These are phyloP conservation scores for Sterna hirundo DNA, from an alignment of 2,113 vertebrate genomes.

Conservation along the genomic window DNA sequence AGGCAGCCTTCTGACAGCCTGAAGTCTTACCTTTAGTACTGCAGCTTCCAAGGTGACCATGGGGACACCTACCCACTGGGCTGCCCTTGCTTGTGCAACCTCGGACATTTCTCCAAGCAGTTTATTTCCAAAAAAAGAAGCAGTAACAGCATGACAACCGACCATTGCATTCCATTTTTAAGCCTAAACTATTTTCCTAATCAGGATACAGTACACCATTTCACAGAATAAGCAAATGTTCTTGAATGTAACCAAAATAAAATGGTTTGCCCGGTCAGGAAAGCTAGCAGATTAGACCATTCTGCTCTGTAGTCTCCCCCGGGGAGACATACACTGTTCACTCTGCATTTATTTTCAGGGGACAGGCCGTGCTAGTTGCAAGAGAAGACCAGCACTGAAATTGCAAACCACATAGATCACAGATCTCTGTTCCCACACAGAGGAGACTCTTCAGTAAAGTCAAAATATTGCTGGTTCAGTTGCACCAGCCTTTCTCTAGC, in stretches of 20 bases:
- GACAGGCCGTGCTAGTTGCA: neutral
- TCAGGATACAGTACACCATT: neutral
- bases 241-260: neutral
- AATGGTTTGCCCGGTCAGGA: neutral
- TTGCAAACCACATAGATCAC: neutral
- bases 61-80: neutral
- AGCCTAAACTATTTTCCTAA: neutral
- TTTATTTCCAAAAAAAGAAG: neutral
- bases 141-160: fast-evolving
- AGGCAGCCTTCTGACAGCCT: neutral
- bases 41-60: neutral
- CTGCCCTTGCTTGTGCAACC: neutral
- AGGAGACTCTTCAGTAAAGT: neutral
- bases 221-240: neutral
- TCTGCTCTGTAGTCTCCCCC: neutral
- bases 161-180: neutral
- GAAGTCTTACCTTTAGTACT: neutral
- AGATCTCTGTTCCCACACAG: neutral
- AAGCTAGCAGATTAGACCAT: neutral
- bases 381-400: neutral
- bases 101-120: neutral
- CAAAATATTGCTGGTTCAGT: neutral
- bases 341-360: neutral
- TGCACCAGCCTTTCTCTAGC: neutral
- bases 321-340: neutral